Evolutionary conservation across 2,888 invertebrate species (phyloP), one percentile per base, ranked within the genome.

Genomic region (Pristionchus japonicus): DNA sequence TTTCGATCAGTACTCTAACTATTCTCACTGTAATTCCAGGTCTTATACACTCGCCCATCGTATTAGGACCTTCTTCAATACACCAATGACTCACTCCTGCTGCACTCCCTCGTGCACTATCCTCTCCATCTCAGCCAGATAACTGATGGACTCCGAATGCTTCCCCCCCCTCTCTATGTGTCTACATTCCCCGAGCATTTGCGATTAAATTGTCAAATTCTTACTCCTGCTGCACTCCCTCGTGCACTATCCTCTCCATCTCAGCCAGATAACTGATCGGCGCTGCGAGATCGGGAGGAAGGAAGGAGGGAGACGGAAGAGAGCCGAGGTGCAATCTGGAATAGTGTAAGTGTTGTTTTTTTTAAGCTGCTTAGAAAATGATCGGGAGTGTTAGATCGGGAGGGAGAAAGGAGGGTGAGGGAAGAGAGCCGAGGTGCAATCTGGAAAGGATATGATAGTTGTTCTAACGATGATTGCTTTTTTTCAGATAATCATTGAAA

Each of bases 331-430:
- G 77, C 3, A 80, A 27, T 43, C 77, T 80, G 77, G 7, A 80
- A 74, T 27, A 57, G 17, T 6, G 20, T 6, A 57, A 57, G 47
- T 47, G 13, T 13, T 6, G 13, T 47, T 47, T 9, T 47, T 9
- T 47, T 47, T 47, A 47, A 9, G 6, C 13, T 47, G 9, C 6
- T 47, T 13, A 47, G 9, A 9, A 47, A 13, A 47, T 6, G 43
- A 83, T 83, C 27, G 82, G 82, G 17, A 52, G 52, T 6, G 82
- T 52, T 0, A 83, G 34, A 0, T 52, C 52, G 82, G 82, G 82
- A 31, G 82, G 52, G 20, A 83, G 82, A 34, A 83, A 34, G 52
- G 82, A 83, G 23, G 52, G 82, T 31, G 82, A 83, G 23, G 80
- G 80, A 1, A 83, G 52, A 34, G 82, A 83, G 23, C 82, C 82